A percentile compares a stretch with the other conserved stretches of the same genome.
Evolutionary conservation across 2,113 vertebrate genomes (phyloP).

Genomic region (Dipodomys merriami): DNA sequence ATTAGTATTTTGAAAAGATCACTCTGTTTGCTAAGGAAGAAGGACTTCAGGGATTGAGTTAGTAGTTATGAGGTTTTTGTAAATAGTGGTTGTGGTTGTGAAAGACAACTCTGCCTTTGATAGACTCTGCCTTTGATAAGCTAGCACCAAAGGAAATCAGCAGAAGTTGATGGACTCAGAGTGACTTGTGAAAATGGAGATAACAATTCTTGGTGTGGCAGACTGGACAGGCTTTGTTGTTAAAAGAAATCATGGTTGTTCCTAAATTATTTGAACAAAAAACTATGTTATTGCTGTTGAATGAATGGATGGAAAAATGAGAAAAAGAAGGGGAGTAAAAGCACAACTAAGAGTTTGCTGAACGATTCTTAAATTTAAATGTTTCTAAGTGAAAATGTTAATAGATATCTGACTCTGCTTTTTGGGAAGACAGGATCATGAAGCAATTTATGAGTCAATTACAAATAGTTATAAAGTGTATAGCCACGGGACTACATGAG

Average conservation of each 20-base stretch:
- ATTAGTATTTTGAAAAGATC: not conserved
- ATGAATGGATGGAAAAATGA: not conserved
- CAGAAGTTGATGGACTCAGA: not conserved
- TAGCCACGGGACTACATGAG: not conserved
- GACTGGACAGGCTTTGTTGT: not conserved
- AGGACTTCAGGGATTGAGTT: not conserved
- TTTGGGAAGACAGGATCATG: not conserved
- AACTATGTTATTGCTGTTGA: not conserved
- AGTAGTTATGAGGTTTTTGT: not conserved
- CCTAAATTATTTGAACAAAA: not conserved
- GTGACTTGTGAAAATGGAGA: not conserved
- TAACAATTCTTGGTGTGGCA: not conserved
- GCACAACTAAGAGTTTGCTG: slow-evolving; percentile 10
- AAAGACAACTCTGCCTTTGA: not conserved
- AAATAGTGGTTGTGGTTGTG: not conserved
- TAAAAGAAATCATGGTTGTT: not conserved
- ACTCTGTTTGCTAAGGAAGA: not conserved
- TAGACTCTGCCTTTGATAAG: not conserved
- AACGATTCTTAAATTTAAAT: slow-evolving; percentile 1
- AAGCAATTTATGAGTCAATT: not conserved
- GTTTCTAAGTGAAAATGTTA: slow-evolving; percentile 23
- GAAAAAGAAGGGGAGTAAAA: not conserved
- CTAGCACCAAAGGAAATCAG: not conserved
- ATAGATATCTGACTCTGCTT: not conserved
- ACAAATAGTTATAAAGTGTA: slow-evolving; percentile 24